Conservation (phyloP, 1,140 invertebrate genomes). For the Zaprionus taronus region DNA sequence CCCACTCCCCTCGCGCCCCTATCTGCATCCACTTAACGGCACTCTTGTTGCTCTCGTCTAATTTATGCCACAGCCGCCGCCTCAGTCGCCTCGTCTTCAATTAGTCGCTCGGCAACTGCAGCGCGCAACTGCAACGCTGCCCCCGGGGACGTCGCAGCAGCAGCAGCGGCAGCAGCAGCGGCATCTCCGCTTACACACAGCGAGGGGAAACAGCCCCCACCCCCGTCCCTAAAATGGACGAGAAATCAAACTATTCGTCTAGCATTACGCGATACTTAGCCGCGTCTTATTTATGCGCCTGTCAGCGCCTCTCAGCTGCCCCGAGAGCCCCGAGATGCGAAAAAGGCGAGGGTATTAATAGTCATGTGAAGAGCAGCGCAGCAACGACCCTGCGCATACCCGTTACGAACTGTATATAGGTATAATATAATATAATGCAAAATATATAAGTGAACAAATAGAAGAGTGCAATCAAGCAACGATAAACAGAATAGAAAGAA, state of each 20-base stretch:
- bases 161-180: conserved; percentile 1
- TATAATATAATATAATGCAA: too few species aligned
- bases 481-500: too few species aligned
- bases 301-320: conserved; percentile 64
- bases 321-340: conserved; percentile 48
- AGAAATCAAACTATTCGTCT: conserved; percentile 61
- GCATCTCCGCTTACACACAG: conserved; percentile 48
- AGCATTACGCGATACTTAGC: conserved; percentile 60
- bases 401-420: neutral
- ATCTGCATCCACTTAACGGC: conserved; percentile 51
- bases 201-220: neutral
- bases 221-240: neutral
- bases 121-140: conserved; percentile 33
- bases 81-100: conserved; percentile 53
- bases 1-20: neutral
- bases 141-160: conserved; percentile 29
- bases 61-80: conserved; percentile 48
- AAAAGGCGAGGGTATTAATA: conserved; percentile 20
- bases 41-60: conserved; percentile 44
- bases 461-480: too few species aligned
- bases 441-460: too few species aligned
- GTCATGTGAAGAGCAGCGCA: neutral
- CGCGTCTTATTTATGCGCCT: conserved; percentile 60
- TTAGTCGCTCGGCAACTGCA: conserved; percentile 45
- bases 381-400: neutral